These are phyloP conservation scores for Chloebia gouldiae DNA, from an alignment of 2,113 vertebrate species.

Conservation along the genomic window DNA sequence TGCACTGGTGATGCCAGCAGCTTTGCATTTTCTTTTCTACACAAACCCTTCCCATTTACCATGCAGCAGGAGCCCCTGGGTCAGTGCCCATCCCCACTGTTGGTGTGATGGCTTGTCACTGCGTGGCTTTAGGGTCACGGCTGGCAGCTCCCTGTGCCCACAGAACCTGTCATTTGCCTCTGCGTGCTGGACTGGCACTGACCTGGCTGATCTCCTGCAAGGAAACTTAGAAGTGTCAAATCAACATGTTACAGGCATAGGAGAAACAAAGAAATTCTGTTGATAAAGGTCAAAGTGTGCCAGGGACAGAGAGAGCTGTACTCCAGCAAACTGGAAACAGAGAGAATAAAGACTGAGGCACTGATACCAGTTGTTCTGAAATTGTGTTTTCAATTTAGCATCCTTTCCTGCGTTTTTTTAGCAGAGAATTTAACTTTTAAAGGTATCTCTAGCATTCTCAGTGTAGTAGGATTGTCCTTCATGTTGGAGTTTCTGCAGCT, in stretches of 20 bases:
- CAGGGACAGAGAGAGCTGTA: not conserved
- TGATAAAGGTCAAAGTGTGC: not conserved
- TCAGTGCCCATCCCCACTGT: not conserved
- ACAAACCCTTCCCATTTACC: not conserved
- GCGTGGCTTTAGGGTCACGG: not conserved
- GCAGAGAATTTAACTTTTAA: not conserved
- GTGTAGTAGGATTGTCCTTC: not conserved
- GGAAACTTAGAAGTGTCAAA: not conserved
- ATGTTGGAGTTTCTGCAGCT: not conserved
- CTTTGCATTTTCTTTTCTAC: not conserved
- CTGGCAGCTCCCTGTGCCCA: not conserved
- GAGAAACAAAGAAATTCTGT: not conserved
- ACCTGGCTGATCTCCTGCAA: not conserved
- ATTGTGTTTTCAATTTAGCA: not conserved
- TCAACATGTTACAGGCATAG: fast-evolving
- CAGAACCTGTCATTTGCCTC: not conserved
- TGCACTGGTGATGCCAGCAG: not conserved
- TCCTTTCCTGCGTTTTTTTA: not conserved
- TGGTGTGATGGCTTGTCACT: not conserved
- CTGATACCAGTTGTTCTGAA: not conserved
- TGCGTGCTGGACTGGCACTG: fast-evolving
- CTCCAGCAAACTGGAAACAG: not conserved
- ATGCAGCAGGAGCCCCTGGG: not conserved
- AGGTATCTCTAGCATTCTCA: not conserved
- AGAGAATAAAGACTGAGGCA: not conserved